A percentile compares a stretch with the other conserved stretches of the same genome.
Evolutionary conservation across 2,888 invertebrate genomes (phyloP).

Genomic region (Lathronympha strigana): DNA sequence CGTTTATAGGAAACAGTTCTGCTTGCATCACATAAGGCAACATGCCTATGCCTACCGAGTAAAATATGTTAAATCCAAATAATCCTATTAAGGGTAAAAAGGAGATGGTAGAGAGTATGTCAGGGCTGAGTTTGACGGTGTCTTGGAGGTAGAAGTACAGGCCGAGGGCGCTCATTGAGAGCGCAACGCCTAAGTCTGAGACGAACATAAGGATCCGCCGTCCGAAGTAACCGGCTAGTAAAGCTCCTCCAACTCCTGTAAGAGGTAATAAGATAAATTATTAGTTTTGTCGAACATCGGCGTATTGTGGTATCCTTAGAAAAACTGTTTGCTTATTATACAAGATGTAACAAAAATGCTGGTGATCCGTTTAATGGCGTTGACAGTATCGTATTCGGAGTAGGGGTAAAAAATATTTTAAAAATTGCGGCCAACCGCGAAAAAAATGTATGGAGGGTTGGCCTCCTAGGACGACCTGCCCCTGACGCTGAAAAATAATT

Average conservation of each 20-base stretch:
- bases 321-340: no score
- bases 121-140: slow-evolving; percentile 59
- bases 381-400: no score
- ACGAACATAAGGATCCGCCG: slow-evolving; percentile 80
- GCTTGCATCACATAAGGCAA: slow-evolving; percentile 86
- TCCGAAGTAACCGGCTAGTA: slow-evolving; percentile 81
- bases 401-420: no score
- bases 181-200: slow-evolving; percentile 82
- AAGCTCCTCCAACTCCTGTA: slow-evolving; percentile 77
- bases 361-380: no score
- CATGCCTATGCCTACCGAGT: slow-evolving; percentile 85
- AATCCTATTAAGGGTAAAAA: slow-evolving; percentile 83
- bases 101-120: slow-evolving; percentile 66
- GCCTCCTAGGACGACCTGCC: no score
- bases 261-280: no score
- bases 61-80: slow-evolving; percentile 83
- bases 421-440: no score
- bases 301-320: no score
- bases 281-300: no score
- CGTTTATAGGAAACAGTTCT: slow-evolving; percentile 86
- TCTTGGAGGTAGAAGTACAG: slow-evolving; percentile 83
- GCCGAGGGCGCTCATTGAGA: slow-evolving; percentile 78
- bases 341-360: no score
- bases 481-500: no score
- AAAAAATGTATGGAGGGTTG: no score